Percentiles rank a stretch among this genome's conserved stretches.
Conservation (phyloP, 2,888 invertebrate species). For the Drosophila trichaetosa region DNA sequence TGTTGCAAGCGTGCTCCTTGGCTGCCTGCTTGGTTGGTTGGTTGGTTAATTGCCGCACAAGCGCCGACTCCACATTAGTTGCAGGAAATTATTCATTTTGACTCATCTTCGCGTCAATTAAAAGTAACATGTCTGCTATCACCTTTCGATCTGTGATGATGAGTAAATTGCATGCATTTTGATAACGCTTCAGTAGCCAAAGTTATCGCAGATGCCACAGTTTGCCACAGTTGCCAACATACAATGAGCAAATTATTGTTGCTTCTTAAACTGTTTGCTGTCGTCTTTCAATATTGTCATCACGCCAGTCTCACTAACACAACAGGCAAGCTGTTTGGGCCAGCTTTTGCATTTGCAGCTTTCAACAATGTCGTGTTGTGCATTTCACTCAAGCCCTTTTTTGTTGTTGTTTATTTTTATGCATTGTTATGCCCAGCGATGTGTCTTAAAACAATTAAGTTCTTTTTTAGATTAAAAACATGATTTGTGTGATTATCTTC, state of each 20-base stretch:
- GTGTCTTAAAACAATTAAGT: neutral
- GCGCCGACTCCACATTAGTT: conserved; percentile 77
- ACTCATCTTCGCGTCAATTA: conserved; percentile 81
- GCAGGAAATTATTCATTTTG: conserved; percentile 79
- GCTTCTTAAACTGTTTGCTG: neutral
- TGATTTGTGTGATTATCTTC: neutral
- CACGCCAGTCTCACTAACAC: conserved; percentile 4
- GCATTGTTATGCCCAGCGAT: neutral
- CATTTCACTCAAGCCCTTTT: neutral
- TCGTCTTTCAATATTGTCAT: conserved; percentile 31
- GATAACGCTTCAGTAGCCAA: conserved; percentile 77
- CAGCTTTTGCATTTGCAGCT: conserved; percentile 1
- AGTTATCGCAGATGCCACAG: conserved; percentile 62
- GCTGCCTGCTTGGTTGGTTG: conserved; percentile 13
- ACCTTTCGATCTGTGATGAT: conserved; percentile 83
- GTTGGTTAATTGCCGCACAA: conserved; percentile 73
- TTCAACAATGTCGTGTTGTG: conserved; percentile 14
- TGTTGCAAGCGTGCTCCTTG: conserved; percentile 18
- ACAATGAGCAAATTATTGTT: conserved; percentile 7
- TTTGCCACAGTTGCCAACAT: conserved; percentile 55
- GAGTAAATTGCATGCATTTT: conserved; percentile 83
- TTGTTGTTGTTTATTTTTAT: neutral
- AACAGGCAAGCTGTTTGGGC: neutral
- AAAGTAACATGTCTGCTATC: conserved; percentile 81
- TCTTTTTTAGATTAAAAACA: neutral